Base-by-base conservation (phyloP, 2,797 vertebrate genomes). In the Squalus acanthias region DNA sequence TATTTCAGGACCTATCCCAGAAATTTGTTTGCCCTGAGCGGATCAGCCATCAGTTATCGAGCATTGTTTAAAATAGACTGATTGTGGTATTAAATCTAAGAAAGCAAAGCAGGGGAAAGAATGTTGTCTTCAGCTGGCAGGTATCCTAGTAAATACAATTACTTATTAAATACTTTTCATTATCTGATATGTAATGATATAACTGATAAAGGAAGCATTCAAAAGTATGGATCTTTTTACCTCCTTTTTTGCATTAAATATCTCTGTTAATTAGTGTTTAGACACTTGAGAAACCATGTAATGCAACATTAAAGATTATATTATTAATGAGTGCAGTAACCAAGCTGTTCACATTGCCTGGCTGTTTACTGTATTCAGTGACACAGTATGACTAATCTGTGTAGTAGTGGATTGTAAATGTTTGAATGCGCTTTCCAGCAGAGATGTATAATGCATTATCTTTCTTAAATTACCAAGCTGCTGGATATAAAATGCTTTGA, bases 201-300 rank as follows among this genome's bases (percentile, higher is more conserved):
- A 70, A 70, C 2, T 95, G 24, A 95, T 17, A 69, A 50, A 69
- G n/a, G 39, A 26, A 70, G 15, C 22, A 57, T 94, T 70, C 10
- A 22, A 69, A 50, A 72, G 93, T 57, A 95, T 72, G 39, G 93
- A 57, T 95, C 97, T 97, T 26, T 98, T 98, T 98, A 97, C 98
- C 98, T 98, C 98, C 98, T 98, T 98, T 98, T 98, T 98, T 98
- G 98, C 98, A 98, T 98, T 99, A 99, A 99, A 99, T 99, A 99
- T 98, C 98, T 99, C 98, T 99, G 98, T 98, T 99, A 99, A 99
- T 99, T 99, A 98, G 98, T 98, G 98, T 98, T 98, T 98, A 99
- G 98, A 99, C 99, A 98, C 98, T 97, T 97, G 97, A 97, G 98
- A 98, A 98, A 98, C 98, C 98, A 98, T 98, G 97, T 98, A 99